phyloP scores from a whole-genome alignment of 2,113 vertebrate species.

The Macquaria australasica region DNA sequence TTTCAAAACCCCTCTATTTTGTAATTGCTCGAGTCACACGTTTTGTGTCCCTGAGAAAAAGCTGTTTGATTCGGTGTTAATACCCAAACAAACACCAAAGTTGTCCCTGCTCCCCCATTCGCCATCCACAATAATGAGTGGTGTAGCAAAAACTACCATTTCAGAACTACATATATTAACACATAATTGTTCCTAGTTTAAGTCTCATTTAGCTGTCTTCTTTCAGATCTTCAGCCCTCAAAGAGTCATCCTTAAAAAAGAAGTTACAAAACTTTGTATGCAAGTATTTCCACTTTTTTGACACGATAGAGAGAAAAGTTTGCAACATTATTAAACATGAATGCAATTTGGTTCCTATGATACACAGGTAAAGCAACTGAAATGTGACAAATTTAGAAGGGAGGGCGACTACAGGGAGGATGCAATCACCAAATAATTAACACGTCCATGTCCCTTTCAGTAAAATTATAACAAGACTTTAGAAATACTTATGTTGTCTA shows the following conservation, averaged over 20 bases:
- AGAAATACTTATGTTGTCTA: background rate
- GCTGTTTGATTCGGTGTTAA: background rate
- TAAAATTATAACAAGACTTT: background rate
- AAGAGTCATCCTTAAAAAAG: background rate
- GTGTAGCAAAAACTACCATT: background rate
- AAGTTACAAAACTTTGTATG: background rate
- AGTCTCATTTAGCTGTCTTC: background rate
- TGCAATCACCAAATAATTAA: background rate
- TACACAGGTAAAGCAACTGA: background rate
- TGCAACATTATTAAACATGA: background rate
- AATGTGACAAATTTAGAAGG: background rate
- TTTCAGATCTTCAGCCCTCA: background rate
- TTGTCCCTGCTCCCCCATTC: background rate
- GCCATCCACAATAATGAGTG: too few species aligned
- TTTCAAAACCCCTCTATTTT: constrained; percentile 5
- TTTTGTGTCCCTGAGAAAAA: constrained; percentile 6
- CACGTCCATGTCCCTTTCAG: too few species aligned
- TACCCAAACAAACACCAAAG: background rate
- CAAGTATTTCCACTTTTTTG: background rate
- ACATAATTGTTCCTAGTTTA: background rate
- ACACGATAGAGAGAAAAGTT: background rate
- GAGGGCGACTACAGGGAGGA: background rate
- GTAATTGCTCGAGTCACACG: constrained; percentile 7
- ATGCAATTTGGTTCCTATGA: background rate
- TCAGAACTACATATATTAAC: background rate